Evolutionary conservation across 1,140 invertebrate genomes (phyloP), one percentile per base, ranked within the genome.

Genomic region (Asobara japonica): DNA sequence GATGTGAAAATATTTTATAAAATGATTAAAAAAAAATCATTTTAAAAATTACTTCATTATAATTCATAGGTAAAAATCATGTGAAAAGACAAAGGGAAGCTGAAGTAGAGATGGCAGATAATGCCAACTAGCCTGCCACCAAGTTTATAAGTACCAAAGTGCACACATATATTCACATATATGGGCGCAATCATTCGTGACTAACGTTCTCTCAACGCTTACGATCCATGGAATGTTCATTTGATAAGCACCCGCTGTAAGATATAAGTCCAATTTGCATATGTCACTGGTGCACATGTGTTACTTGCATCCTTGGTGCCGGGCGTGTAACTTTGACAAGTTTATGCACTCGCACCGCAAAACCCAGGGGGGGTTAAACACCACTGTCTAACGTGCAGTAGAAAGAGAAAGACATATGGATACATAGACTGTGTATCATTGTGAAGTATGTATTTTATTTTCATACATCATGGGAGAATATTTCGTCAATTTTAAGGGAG

Each of bases 181-280:
- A 69, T 69, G 51, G 67, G 69, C 65, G 65, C 73, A 71, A 74
- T 74, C 73, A 71, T 74, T 74, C 73, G 70, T 74, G 73, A 74
- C 73, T 69, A 74, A 74, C 69, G 70, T 60, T 66, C 65, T 74
- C 73, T 65, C 69, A 60, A 70, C 73, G 69, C 56, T 69, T 71
- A 72, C 69, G 73, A 74, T 71, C 70, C 69, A 71, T 69, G 67
- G 73, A 74, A 74, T 74, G 73, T 74, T 74, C 60, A 74, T 74
- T 74, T 74, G 73, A 74, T 74, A 74, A 74, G 73, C 69, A 25
- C 69, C 65, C 64, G 73, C 67, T 74, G 73, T 74, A 74, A 74
- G 73, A 74, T 74, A 74, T 72, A 74, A 74, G 73, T 74, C 71
- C 73, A 72, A 74, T 74, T 74, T 74, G 73, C 73, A 74, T 74